Evolutionary conservation across 2,113 vertebrate genomes (phyloP), one percentile per base, ranked within the genome.

Genomic region (Ellobius talpinus): DNA sequence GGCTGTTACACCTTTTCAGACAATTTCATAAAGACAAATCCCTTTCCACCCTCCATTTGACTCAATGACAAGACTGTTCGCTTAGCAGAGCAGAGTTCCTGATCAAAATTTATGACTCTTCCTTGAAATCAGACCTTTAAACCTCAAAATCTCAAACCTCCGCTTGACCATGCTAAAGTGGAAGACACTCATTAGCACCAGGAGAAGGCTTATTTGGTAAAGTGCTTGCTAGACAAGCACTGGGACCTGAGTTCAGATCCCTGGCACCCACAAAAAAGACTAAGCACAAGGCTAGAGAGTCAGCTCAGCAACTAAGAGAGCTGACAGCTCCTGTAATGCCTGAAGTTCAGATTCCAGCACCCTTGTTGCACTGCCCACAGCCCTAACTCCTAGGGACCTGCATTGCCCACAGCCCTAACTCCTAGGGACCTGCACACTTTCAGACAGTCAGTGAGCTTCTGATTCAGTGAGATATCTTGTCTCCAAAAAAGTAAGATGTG

Each of bases 101-200:
- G 72, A 45, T 88, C 70, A 95, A 88, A 42, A 89, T 36, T 26
- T 92, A 39, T 11, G 52, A 74, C 4, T 90, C 33, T 90, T 55
- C 3, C 68, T 68, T 88, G 3, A 92, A 95, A 90, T 82, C n/a
- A 92, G 6, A 76, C 90, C 68, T 17, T 91, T 68, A 86, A 95
- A 85, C 29, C n/a, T 96, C 61, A 90, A 81, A n/a, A 31, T 95
- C 50, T 87, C 79, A 96, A 96, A 70, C 33, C 42, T 24, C 88
- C 11, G 2, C 88, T 94, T 91, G 50, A 58, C 47, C 39, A 79
- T 42, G 68, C 47, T 36, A 87, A 84, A 26, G 29, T 45, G 5
- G 50, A 89, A 90, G 86, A 36, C 19, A 81, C 52, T 85, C n/a
- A 31, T 76, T 85, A 4, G 63, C 33, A n/a, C 50, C 33, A 72